Evolutionary conservation across 2,797 vertebrate genomes (phyloP).

Genomic region (Neoniphon sammara): DNA sequence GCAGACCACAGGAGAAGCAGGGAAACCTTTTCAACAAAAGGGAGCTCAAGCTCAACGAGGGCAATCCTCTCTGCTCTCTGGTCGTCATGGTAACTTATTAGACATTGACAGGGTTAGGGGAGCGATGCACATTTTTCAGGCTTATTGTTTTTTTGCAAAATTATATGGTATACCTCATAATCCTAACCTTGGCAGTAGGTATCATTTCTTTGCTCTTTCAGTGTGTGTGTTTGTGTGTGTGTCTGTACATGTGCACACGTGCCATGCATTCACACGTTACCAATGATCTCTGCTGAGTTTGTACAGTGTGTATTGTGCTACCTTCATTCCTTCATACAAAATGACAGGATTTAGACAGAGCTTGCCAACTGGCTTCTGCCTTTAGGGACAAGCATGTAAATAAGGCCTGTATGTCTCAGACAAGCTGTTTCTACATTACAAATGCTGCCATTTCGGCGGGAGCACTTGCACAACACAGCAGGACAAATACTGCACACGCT

Average conservation of each 20-base stretch:
- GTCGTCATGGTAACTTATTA: slow-evolving; percentile 83
- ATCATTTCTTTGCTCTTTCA: not conserved
- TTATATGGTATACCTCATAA: slow-evolving; percentile 6
- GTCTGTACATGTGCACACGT: not conserved
- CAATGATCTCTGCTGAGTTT: not conserved
- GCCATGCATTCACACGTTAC: not conserved
- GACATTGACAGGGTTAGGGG: slow-evolving; percentile 55
- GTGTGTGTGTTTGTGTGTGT: not conserved
- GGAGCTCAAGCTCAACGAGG: slow-evolving; percentile 63
- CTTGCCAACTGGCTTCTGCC: slow-evolving; percentile 27
- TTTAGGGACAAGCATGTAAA: slow-evolving; percentile 62
- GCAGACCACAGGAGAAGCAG: slow-evolving; percentile 46
- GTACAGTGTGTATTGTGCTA: not conserved
- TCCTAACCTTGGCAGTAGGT: not conserved
- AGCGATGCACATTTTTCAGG: slow-evolving; percentile 65
- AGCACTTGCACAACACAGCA: slow-evolving; percentile 57
- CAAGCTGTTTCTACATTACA: slow-evolving; percentile 65
- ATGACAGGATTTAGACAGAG: slow-evolving; percentile 31
- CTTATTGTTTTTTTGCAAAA: slow-evolving; percentile 35
- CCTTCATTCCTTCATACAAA: slow-evolving; percentile 15
- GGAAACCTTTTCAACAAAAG: slow-evolving; percentile 63
- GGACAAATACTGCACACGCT: slow-evolving; percentile 55
- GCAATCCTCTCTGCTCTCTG: slow-evolving; percentile 66
- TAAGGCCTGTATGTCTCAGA: slow-evolving; percentile 54
- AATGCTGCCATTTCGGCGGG: slow-evolving; percentile 51